Percentiles rank a stretch among this genome's conserved stretches.
phyloP scores from a whole-genome alignment of 2,113 vertebrate genomes.

The Podilymbus podiceps region DNA sequence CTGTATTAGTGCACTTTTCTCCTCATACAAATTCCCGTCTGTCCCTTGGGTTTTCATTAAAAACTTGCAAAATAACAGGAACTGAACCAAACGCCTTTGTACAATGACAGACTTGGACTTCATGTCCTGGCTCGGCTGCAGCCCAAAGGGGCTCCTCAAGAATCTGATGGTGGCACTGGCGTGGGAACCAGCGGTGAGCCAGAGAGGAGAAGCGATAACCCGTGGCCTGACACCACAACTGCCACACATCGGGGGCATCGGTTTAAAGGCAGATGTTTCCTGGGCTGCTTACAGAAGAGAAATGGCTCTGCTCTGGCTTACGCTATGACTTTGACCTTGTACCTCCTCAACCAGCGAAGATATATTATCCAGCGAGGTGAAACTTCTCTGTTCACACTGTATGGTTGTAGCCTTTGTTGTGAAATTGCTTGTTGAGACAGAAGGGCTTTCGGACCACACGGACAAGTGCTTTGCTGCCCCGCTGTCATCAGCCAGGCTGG shows the following conservation, averaged over 20 bases:
- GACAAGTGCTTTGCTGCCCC: not conserved
- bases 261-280: not conserved
- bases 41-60: not conserved
- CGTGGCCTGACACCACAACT: fast-evolving
- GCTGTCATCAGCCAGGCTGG: not conserved
- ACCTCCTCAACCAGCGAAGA: not conserved
- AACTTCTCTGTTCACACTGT: not conserved
- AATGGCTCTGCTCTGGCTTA: not conserved
- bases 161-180: not conserved
- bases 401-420: not conserved
- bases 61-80: not conserved
- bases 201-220: not conserved
- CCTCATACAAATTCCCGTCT: not conserved
- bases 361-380: fast-evolving
- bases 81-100: not conserved
- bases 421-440: not conserved
- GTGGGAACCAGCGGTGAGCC: not conserved
- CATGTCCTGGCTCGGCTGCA: not conserved
- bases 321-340: not conserved
- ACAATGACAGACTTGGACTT: not conserved
- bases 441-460: not conserved
- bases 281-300: not conserved
- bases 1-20: not conserved
- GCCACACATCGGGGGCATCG: fast-evolving
- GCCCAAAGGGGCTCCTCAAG: not conserved